Evolutionary conservation across 1,140 invertebrate species (phyloP), one percentile per base, ranked within the genome.

Genomic region (Tribolium castaneum): DNA sequence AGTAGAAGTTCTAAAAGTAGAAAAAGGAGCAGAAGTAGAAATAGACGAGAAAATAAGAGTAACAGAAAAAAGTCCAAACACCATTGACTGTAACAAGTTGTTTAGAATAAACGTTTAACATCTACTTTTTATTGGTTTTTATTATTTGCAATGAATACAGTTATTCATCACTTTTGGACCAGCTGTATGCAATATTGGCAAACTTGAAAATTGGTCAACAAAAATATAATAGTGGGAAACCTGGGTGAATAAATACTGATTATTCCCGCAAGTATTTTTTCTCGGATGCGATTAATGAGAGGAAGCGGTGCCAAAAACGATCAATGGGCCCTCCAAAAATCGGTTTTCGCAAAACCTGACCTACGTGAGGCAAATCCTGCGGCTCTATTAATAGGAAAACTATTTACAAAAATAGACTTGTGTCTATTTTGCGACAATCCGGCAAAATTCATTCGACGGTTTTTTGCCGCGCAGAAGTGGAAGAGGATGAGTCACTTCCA

Each of bases 21-120:
- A 52, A 45, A 45, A 45, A 52, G 25, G 4, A 77, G 66, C 4
- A 66, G 54, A 22, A 71, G 34, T 39, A 70, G 54, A 22, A 71
- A 13, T 39, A 70, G 49, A 49, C 51, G 62, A 77, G 25, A 25
- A 45, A 71, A 6, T 54, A 12, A 9, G 39, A 51, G 19, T 2
- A 49, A 19, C 6, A 54, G 52, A 52, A 50, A 77, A 50, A 77
- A 52, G 16, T n/a, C 51, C 10, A 30, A 74, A 70, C 75, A 80
- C 3, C 10, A 2, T n/a, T 12, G 49, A 50, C n/a, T 50, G 13
- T 50, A 7, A 50, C 13, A 19, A 16, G 7, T 19, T 52, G n/a
- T 52, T 6, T 52, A 6, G 16, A 52, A 30, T 30, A 30, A 30
- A 30, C 3, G 25, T 30, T 4, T 30, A 5, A 30, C 3, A 30